These are phyloP conservation scores for Enteromius fasciolatus DNA, from an alignment of 2,797 vertebrate species.

Conservation along the genomic window DNA sequence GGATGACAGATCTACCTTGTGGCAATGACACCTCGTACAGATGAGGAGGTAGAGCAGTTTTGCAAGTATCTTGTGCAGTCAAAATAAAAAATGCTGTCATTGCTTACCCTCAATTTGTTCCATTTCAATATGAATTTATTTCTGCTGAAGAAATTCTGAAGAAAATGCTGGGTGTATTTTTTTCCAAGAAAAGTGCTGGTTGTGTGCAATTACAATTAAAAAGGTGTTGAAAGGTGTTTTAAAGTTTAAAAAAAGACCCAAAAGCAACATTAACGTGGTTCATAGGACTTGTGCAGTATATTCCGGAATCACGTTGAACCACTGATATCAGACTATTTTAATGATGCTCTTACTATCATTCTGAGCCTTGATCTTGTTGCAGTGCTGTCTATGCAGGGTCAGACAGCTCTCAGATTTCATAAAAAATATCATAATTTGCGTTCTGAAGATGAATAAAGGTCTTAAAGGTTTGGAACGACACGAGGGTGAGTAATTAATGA, in stretches of 20 bases:
- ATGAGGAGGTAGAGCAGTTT: neutral
- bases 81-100: constrained; percentile 11
- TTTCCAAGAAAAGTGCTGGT: neutral
- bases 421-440: neutral
- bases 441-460: neutral
- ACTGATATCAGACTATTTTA: neutral
- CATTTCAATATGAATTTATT: neutral
- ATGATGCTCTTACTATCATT: no score
- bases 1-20: constrained; percentile 29
- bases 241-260: neutral
- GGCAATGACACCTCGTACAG: constrained; percentile 10
- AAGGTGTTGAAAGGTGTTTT: neutral
- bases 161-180: neutral
- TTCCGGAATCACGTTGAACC: neutral
- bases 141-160: neutral
- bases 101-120: neutral
- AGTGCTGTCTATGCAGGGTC: neutral
- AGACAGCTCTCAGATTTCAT: neutral
- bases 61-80: neutral
- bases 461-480: neutral
- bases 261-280: neutral
- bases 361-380: neutral
- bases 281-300: neutral
- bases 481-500: neutral
- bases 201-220: neutral